Conservation (phyloP, 2,797 vertebrate species). For the Ara ararauna region DNA sequence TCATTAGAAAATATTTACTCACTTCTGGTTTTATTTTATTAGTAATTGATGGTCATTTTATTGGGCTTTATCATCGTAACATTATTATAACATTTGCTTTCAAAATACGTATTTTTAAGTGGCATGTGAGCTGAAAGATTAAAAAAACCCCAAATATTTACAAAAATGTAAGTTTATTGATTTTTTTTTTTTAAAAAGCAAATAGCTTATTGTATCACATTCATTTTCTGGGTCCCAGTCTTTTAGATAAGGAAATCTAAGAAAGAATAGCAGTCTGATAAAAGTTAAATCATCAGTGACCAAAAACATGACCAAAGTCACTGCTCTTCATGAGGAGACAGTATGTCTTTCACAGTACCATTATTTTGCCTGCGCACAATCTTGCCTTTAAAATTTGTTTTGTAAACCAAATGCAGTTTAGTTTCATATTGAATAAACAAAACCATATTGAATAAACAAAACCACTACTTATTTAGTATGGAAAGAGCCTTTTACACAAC, state of each 20-base stretch:
- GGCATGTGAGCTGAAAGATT: neutral
- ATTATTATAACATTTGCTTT: neutral
- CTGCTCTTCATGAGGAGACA: neutral
- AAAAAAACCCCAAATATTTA: neutral
- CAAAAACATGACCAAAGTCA: neutral
- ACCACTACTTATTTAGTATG: neutral
- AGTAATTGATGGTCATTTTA: neutral
- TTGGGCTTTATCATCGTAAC: neutral
- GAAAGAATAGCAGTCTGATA: neutral
- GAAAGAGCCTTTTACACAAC: neutral
- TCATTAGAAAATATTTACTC: neutral
- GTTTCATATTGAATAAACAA: neutral
- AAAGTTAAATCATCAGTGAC: neutral
- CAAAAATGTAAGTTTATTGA: accelerated
- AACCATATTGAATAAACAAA: neutral
- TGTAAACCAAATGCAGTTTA: neutral
- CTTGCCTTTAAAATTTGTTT: neutral
- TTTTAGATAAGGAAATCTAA: neutral
- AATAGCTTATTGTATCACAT: neutral
- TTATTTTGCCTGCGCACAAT: neutral
- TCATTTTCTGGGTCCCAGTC: neutral
- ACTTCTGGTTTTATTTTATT: neutral
- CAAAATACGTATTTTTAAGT: neutral
- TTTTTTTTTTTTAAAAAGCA: neutral
- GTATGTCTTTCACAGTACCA: neutral